Base-by-base conservation (phyloP, 2,113 vertebrate species). In the Ageneiosus marmoratus region DNA sequence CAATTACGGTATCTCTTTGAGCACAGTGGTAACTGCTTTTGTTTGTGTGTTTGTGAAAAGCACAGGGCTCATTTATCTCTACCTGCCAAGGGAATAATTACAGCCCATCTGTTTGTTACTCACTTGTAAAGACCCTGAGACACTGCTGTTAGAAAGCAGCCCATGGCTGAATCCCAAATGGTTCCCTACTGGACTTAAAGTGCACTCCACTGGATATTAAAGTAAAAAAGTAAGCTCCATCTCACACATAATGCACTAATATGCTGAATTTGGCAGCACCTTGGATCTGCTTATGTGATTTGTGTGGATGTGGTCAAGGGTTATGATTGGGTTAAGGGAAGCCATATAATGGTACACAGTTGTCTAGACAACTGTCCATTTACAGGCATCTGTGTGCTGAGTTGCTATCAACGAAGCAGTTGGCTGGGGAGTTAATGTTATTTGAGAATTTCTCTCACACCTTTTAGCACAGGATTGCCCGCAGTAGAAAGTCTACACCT, bases 371-470 rank as follows among this genome's bases (percentile, higher is more conserved):
- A 51, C n/a, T n/a, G n/a, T 24, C 70, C 41, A 48, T 82, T 76
- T 76, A 65, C 0, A 63, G 29, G 50, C 34, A 13, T 44, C 44
- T 51, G 22, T 20, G 55, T 18, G 44, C 44, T 41, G 32, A 51
- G 58, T 63, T 41, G 41, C 41, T 34, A 20, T 65, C 46, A 53
- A n/a, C 3, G 16, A 77, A 37, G 51, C 62, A 24, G 27, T 41
- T 67, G 46, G 72, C 72, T 37, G 12, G 20, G 13, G 41, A 76
- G 56, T 51, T 63, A 32, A 46, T 48, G 29, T 37, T 72, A 76
- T 83, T 41, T 44, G 29, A 55, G 60, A 53, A 75, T 13, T 12
- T 15, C 22, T 65, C 65, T 83, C 41, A 83, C 81, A 77, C 73
- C 73, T 53, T 53, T 63, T 63, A 62, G 56, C 1, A 20, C 29